Base-by-base conservation (phyloP, 2,113 vertebrate species). In the Clarias macrocephalus region DNA sequence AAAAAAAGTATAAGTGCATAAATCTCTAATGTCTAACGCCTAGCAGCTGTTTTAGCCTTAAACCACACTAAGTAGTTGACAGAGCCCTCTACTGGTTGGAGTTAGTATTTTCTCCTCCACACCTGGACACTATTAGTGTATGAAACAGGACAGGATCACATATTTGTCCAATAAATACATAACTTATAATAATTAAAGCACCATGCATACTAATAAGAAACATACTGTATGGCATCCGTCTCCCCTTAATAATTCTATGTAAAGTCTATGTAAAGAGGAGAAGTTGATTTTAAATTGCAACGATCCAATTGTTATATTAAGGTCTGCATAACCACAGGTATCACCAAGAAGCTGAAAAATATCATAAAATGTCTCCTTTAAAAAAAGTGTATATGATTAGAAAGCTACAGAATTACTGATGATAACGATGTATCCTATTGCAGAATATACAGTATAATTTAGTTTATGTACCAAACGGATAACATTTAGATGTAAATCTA, bases 31-130 rank as follows among this genome's bases (percentile, higher is more conserved):
- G 12, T 37, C 16, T 28, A 88, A 76, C 56, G 63, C 52, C 18
- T 79, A 77, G 57, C 37, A 91, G 88, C 85, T 80, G 80, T 42
- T 83, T 33, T n/a, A 33, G 52, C 62, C 30, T 60, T 83, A 57
- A 25, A 75, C 62, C 80, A 85, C 19, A 92, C 91, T 76, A 66
- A 80, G 92, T 87, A 95, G 95, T 30, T 94, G 90, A 95, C 94
- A 93, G 95, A 92, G 95, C 95, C 96, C 96, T 96, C 96, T 96
- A 91, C 95, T 95, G 96, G 91, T 90, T 59, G 83, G 91, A 94
- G 89, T 86, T 11, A n/a, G 92, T 68, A 95, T 80, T 88, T 60
- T 90, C 91, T 54, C 23, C 57, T 3, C 0, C n/a, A 79, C 2
- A 37, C 59, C 37, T 57, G 80, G 88, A 48, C 48, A 48, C 73